Percentiles rank a stretch among this genome's conserved stretches.
Conservation (phyloP, 2,113 vertebrate genomes). For the Jaculus jaculus region DNA sequence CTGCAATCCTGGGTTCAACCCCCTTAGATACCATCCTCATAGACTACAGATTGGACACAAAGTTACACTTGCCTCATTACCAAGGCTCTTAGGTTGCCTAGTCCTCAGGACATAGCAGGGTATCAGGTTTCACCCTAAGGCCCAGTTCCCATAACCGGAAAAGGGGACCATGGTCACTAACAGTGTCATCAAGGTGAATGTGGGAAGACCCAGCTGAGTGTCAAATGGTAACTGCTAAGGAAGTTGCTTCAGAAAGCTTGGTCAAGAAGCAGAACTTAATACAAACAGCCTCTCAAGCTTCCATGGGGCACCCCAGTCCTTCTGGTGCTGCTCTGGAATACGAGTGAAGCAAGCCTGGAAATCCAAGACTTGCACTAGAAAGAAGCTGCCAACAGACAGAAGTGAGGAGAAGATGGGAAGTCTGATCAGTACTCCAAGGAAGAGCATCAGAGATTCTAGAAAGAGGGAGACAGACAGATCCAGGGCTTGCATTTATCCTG, state of each 20-base stretch:
- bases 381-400: not conserved
- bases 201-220: rapidly evolving
- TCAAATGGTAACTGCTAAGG: rapidly evolving
- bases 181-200: not conserved
- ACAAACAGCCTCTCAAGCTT: rapidly evolving
- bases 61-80: not conserved
- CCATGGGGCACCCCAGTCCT: rapidly evolving
- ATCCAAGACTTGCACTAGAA: not conserved
- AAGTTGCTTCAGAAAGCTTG: not conserved
- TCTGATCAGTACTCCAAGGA: no score
- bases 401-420: not conserved
- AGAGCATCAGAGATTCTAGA: rapidly evolving
- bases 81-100: not conserved
- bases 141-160: not conserved
- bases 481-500: not conserved
- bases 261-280: not conserved
- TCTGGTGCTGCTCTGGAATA: rapidly evolving
- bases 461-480: rapidly evolving
- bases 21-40: not conserved
- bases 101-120: no score
- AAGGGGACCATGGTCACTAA: not conserved
- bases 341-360: rapidly evolving
- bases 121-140: not conserved
- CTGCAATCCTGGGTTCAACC: no score
- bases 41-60: no score